Percentiles rank a stretch among this genome's conserved stretches.
Evolutionary conservation across 2,113 vertebrate species (phyloP).

Genomic region (Salvelinus namaycush): DNA sequence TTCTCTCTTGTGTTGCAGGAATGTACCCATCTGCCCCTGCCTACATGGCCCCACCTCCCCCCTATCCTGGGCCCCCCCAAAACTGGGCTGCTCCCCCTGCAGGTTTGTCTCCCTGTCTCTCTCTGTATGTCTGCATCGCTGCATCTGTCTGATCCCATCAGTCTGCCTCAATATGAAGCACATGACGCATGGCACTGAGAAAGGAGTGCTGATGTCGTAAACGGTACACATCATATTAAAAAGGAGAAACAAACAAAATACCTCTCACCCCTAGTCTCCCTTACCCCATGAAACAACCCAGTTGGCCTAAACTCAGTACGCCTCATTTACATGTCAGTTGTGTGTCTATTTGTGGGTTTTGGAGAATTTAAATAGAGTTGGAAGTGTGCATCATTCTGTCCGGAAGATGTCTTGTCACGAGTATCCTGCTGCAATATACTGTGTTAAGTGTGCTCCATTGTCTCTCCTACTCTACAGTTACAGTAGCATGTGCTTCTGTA

Average conservation of each 20-base stretch:
- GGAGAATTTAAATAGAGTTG: background rate
- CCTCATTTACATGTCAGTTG: background rate
- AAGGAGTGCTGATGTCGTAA: constrained; percentile 44
- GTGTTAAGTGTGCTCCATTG: background rate
- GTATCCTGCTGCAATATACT: no score
- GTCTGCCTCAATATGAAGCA: constrained; percentile 59
- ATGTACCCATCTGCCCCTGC: constrained; percentile 76
- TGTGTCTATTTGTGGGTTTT: background rate
- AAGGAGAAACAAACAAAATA: constrained; percentile 23
- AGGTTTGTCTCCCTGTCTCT: constrained; percentile 41
- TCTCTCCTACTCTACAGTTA: no score
- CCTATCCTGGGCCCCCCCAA: constrained; percentile 79
- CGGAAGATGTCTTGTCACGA: no score
- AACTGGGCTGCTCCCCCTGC: constrained; percentile 67
- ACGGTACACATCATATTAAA: constrained; percentile 35
- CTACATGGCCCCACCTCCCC: constrained; percentile 83
- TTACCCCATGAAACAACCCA: constrained; percentile 60
- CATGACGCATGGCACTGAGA: constrained; percentile 31
- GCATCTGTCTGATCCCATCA: constrained; percentile 58
- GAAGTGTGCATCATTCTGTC: background rate
- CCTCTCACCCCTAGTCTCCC: constrained; percentile 40
- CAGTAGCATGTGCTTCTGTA: background rate
- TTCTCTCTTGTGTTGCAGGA: constrained; percentile 64
- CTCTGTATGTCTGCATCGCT: constrained; percentile 44
- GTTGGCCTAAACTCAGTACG: no score